These are phyloP conservation scores for Neoitamus cyanurus DNA, from an alignment of 2,888 invertebrate genomes.

Conservation along the genomic window DNA sequence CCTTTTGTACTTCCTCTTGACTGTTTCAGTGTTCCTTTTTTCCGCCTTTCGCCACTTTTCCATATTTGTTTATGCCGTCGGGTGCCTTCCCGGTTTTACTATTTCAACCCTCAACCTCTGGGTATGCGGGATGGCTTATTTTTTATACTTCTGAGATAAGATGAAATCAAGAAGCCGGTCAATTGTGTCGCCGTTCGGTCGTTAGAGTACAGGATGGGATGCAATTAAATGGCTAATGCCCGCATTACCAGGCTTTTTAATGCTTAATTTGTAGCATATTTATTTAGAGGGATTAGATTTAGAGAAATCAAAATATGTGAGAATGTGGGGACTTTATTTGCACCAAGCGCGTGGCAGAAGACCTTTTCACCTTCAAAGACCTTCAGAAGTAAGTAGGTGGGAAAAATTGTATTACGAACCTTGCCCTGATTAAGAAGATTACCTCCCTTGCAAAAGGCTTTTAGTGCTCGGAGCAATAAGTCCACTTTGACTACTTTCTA, in stretches of 20 bases:
- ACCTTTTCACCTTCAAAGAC: neutral
- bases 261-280: neutral
- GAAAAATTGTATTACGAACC: neutral
- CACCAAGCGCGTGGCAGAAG: neutral
- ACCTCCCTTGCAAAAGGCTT: neutral
- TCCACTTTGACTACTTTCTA: neutral
- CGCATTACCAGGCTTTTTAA: neutral
- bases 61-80: slow-evolving; percentile 4
- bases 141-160: neutral
- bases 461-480: neutral
- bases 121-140: neutral
- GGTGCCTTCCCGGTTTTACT: neutral
- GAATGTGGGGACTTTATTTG: neutral
- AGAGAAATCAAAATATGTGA: neutral
- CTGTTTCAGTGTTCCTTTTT: slow-evolving; percentile 4
- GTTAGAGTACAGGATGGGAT: neutral
- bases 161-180: neutral
- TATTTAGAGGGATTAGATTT: no score
- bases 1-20: neutral
- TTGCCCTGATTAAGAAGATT: neutral
- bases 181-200: neutral
- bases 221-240: neutral
- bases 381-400: neutral
- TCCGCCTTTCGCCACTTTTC: neutral
- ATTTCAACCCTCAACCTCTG: neutral